Percentiles rank a stretch among this genome's conserved stretches.
Evolutionary conservation across 2,113 vertebrate genomes (phyloP).

Genomic region (Catharus bicknelli): DNA sequence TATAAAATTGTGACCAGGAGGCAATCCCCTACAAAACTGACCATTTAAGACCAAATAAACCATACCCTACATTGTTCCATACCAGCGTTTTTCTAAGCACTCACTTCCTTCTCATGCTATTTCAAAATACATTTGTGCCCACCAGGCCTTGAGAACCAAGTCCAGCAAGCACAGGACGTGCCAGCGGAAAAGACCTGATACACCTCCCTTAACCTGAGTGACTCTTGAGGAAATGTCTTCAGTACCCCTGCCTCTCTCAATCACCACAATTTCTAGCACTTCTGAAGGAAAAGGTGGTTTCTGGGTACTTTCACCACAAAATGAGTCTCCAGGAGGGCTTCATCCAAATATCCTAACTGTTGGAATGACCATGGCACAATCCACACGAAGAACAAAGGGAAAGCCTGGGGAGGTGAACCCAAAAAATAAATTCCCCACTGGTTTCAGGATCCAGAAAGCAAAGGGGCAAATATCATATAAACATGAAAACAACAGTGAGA

Average conservation of each 20-base stretch:
- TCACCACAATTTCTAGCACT: too few species aligned
- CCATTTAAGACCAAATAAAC: background rate
- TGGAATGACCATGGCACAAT: background rate
- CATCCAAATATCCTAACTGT: background rate
- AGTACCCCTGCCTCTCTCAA: background rate
- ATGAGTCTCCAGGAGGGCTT: background rate
- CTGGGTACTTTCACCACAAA: background rate
- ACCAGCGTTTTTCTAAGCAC: background rate
- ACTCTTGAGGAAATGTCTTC: background rate
- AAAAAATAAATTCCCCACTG: background rate
- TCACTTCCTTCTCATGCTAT: background rate
- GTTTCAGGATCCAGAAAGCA: background rate
- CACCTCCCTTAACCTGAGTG: fast-evolving
- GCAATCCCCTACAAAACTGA: background rate
- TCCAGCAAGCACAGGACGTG: background rate
- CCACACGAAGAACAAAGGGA: background rate
- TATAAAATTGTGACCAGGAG: background rate
- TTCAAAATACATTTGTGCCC: background rate
- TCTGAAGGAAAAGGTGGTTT: background rate
- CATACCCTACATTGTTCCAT: background rate
- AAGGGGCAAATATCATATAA: background rate
- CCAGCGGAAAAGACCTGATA: fast-evolving
- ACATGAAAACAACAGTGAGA: background rate
- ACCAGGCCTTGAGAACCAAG: background rate
- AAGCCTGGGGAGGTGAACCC: background rate